These are phyloP conservation scores for Nephotettix cincticeps DNA, from an alignment of 1,140 invertebrate species.

Conservation along the genomic window DNA sequence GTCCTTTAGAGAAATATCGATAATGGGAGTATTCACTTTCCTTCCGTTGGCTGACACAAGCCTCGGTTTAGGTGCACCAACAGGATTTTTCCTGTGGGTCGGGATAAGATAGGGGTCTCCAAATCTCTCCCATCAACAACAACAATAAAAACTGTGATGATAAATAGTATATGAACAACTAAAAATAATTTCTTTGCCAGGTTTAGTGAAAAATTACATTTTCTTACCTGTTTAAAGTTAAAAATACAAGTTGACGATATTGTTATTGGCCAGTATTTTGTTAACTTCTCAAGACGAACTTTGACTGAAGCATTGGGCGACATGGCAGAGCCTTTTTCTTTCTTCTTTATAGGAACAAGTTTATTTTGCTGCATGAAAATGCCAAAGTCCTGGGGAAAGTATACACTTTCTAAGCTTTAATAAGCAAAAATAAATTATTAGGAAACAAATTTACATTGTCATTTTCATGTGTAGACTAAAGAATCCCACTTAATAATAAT, in stretches of 20 bases:
- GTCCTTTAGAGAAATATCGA: no score
- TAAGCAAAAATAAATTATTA: background rate
- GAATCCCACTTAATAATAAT: no score
- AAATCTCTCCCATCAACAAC: no score
- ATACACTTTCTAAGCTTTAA: background rate
- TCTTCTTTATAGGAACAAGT: slow-evolving; percentile 60
- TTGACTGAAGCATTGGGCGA: slow-evolving; percentile 61
- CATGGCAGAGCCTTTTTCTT: slow-evolving; percentile 30
- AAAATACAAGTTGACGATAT: slow-evolving; percentile 89
- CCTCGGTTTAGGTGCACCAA: no score
- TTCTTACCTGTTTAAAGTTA: slow-evolving; percentile 75
- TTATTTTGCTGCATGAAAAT: slow-evolving; percentile 83
- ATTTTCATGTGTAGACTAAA: background rate
- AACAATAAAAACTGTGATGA: no score
- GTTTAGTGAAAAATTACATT: background rate
- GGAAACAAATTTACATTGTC: background rate
- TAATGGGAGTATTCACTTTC: no score
- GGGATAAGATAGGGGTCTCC: no score
- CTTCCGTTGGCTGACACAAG: no score
- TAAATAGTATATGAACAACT: no score
- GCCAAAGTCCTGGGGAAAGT: slow-evolving; percentile 77
- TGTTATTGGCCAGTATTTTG: slow-evolving; percentile 91
- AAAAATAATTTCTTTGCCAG: background rate
- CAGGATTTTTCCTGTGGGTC: no score
- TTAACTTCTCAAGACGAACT: slow-evolving; percentile 69